phyloP scores from a whole-genome alignment of 2,797 vertebrate species.

The Columba guinea region DNA sequence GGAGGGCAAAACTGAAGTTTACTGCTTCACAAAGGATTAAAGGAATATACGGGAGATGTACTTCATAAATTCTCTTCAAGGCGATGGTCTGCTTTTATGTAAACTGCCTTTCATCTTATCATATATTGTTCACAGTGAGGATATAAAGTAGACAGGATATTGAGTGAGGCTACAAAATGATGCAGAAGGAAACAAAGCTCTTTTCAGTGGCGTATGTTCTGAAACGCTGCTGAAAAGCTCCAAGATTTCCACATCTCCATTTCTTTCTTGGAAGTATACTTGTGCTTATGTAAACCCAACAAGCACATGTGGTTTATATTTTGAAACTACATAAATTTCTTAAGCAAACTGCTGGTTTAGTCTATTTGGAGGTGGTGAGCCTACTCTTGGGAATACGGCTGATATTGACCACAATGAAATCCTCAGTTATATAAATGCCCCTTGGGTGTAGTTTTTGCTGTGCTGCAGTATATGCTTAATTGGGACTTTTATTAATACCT shows the following conservation, averaged over 20 bases:
- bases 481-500: background rate
- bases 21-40: constrained; percentile 47
- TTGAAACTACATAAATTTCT: constrained; percentile 30
- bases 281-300: constrained; percentile 3
- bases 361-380: background rate
- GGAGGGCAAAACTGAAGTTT: background rate
- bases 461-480: background rate
- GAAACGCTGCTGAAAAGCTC: background rate
- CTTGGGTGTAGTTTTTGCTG: background rate
- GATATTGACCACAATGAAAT: background rate
- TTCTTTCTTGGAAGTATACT: constrained; percentile 5
- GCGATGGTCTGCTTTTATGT: constrained; percentile 30
- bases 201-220: background rate
- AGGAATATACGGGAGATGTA: constrained; percentile 29
- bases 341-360: constrained; percentile 30
- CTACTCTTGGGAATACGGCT: background rate
- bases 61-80: constrained; percentile 11
- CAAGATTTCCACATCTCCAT: constrained; percentile 10
- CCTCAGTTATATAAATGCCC: fast-evolving
- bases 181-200: constrained; percentile 20
- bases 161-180: background rate
- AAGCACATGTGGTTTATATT: constrained; percentile 45
- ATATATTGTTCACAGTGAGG: constrained; percentile 43
- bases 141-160: constrained; percentile 55
- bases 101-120: constrained; percentile 57